Conservation (phyloP, 2,113 vertebrate genomes). For the Callipepla squamata region DNA sequence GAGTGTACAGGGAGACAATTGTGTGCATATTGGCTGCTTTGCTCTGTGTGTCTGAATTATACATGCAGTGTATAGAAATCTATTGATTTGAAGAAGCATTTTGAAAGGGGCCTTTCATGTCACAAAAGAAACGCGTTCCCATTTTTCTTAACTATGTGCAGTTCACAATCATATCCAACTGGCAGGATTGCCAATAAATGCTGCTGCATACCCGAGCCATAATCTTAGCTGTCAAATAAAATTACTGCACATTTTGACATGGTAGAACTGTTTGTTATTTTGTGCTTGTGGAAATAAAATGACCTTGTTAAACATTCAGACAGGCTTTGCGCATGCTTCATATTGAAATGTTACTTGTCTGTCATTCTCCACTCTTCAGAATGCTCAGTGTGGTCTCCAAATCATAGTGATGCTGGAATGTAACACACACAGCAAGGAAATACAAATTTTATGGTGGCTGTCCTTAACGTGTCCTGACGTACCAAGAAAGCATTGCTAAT, state of each 20-base stretch:
- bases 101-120: constrained; percentile 46
- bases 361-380: neutral
- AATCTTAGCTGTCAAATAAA: constrained; percentile 64
- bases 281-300: constrained; percentile 44
- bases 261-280: constrained; percentile 37
- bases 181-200: constrained; percentile 60
- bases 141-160: constrained; percentile 27
- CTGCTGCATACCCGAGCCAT: constrained; percentile 32
- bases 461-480: neutral
- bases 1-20: neutral
- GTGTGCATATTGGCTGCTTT: constrained; percentile 36
- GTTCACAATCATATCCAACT: constrained; percentile 40
- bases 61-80: constrained; percentile 11
- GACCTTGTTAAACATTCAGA: constrained; percentile 41
- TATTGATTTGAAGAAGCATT: constrained; percentile 32
- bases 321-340: constrained; percentile 1
- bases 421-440: neutral
- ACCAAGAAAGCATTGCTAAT: neutral
- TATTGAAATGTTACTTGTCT: neutral
- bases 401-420: neutral
- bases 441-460: neutral
- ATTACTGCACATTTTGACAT: constrained; percentile 52
- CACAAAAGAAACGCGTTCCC: constrained; percentile 33
- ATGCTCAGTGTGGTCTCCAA: neutral
- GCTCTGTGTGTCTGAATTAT: constrained; percentile 19